Conservation (phyloP, 2,797 vertebrate species). For the Cynodonichthys magdalenae region DNA sequence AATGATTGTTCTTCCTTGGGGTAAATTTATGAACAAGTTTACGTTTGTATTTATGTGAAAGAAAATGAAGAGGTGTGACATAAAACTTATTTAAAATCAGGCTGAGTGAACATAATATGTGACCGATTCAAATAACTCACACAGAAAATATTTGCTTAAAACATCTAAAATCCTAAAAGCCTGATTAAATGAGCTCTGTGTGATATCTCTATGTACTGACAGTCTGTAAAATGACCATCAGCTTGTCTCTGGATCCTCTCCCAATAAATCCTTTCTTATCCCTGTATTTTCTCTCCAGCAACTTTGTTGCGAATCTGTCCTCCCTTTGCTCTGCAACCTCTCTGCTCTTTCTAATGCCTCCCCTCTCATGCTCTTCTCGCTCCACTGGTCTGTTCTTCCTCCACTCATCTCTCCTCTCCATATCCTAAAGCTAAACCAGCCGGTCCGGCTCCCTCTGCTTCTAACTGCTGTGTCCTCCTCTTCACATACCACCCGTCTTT, state of each 20-base stretch:
- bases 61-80: too few relatives aligned
- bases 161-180: not conserved
- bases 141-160: too few relatives aligned
- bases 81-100: too few relatives aligned
- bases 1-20: too few relatives aligned
- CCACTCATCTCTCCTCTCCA: constrained; percentile 54
- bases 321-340: constrained; percentile 50
- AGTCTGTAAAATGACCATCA: constrained; percentile 21
- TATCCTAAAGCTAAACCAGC: constrained; percentile 59
- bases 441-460: constrained; percentile 41
- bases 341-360: constrained; percentile 54
- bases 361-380: constrained; percentile 62
- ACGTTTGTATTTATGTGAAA: too few relatives aligned
- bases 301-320: constrained; percentile 28
- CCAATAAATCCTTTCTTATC: constrained; percentile 33
- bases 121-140: too few relatives aligned
- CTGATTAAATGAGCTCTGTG: not conserved
- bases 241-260: constrained; percentile 20
- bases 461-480: constrained; percentile 61
- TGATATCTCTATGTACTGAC: constrained; percentile 13
- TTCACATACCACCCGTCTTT: constrained; percentile 48
- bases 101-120: too few relatives aligned
- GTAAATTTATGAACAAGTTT: too few relatives aligned
- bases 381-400: constrained; percentile 63
- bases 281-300: constrained; percentile 47